A percentile compares a stretch with the other conserved stretches of the same genome.
Conservation (phyloP, 2,113 vertebrate genomes). For the Pseudopipra pipra region DNA sequence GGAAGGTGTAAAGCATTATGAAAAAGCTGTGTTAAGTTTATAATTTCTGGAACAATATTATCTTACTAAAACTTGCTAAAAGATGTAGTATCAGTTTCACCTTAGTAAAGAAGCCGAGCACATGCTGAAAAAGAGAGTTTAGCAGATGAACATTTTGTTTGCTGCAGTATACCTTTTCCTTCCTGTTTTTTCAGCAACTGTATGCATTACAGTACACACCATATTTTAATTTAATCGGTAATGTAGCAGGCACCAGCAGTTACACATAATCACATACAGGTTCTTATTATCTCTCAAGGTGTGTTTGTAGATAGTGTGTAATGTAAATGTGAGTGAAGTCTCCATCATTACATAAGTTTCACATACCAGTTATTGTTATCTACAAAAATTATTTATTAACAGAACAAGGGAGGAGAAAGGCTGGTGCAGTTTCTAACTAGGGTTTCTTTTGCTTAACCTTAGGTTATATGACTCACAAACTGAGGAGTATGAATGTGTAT, state of each 20-base stretch:
- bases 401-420: background rate
- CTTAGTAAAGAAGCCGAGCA: background rate
- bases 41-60: background rate
- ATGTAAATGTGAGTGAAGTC: background rate
- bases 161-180: background rate
- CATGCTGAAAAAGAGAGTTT: background rate
- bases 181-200: background rate
- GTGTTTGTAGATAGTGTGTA: background rate
- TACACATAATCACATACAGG: background rate
- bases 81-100: background rate
- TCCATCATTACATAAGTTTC: background rate
- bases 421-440: background rate
- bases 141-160: background rate
- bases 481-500: background rate
- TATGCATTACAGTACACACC: background rate
- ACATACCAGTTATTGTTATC: conserved; percentile 2
- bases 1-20: background rate
- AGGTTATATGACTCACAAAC: background rate
- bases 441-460: background rate
- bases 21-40: background rate
- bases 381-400: conserved; percentile 52
- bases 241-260: background rate
- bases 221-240: background rate
- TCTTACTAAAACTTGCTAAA: background rate
- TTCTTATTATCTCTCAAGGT: conserved; percentile 27